Base-by-base conservation (phyloP, 92 coral and sea anemone genomes). In the Epizoanthus scotinus region DNA sequence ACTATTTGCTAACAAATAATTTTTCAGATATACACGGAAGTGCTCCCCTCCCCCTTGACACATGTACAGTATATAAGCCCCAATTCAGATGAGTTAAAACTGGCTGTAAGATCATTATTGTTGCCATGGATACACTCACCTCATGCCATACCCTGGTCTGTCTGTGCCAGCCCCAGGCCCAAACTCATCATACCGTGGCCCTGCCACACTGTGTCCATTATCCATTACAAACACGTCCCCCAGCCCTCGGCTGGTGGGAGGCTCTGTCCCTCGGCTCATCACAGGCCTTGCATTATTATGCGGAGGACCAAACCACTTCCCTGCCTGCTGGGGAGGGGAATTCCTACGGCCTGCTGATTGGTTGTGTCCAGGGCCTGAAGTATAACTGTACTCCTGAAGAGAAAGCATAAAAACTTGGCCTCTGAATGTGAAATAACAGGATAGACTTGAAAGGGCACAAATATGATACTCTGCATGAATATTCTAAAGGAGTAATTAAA, bases 181-280 rank as follows among this genome's bases (percentile, higher is more conserved):
- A 90, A 86, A 91, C 49, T 91, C 94, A 17, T 92, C 92, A 82
- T 72, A 92, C 14, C 94, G 89, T 18, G 89, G 87, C 18, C 84
- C 89, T 34, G 85, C 63, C 40, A 86, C 53, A 79, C 78, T 79
- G 36, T 78, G 86, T 12, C 90, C 90, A 82, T 90, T 89, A 71
- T 92, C 97, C 50, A 87, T 85, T 22, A 92, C 91, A 85, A 92
- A 92, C 60, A 92, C 97, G 73, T 92, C 97, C 70, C 89, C 91
- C 84, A 92, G 83, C 40, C 97, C 97, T 49, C 92, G 90, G 59
- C 97, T 89, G 42, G 61, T 87, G 29, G 78, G 77, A 12, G 79
- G 92, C 18, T 85, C 87, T 22, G 73, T 18, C 25, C 64, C 78
- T 62, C 86, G 88, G 57, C 72, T 74, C 15, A 86, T 84, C 59